phyloP scores from a whole-genome alignment of 2,113 vertebrate species.

The Gallinago paraguaiae region DNA sequence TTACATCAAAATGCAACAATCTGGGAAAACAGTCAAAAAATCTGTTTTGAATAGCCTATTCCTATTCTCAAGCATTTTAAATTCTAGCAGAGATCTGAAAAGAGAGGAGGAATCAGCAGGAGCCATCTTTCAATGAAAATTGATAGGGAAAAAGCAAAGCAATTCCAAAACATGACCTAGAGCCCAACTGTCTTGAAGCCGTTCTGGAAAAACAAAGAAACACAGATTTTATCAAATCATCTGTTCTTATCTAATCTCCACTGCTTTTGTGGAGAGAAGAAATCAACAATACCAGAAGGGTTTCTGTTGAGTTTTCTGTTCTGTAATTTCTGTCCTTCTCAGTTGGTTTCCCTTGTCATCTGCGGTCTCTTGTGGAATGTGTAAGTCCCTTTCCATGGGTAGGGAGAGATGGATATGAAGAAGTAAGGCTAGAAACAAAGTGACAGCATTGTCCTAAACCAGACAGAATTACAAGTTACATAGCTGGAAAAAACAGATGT shows the following conservation, averaged over 20 bases:
- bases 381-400: background rate
- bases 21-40: background rate
- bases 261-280: background rate
- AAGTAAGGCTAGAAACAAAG: background rate
- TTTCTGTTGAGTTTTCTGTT: background rate
- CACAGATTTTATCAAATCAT: background rate
- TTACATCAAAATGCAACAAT: background rate
- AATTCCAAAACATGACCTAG: background rate
- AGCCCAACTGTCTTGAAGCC: background rate
- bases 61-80: background rate
- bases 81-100: background rate
- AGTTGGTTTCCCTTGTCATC: background rate
- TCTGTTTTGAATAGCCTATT: background rate
- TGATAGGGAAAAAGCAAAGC: background rate
- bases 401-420: background rate
- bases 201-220: background rate
- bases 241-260: background rate
- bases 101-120: background rate
- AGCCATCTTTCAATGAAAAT: background rate
- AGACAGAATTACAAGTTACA: background rate
- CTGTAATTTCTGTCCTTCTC: background rate
- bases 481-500: background rate
- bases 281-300: background rate
- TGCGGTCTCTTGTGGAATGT: background rate
- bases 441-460: background rate